A percentile compares a stretch with the other conserved stretches of the same genome.
These are phyloP conservation scores for Xenopus borealis DNA, from an alignment of 2,113 vertebrate species.

Conservation along the genomic window DNA sequence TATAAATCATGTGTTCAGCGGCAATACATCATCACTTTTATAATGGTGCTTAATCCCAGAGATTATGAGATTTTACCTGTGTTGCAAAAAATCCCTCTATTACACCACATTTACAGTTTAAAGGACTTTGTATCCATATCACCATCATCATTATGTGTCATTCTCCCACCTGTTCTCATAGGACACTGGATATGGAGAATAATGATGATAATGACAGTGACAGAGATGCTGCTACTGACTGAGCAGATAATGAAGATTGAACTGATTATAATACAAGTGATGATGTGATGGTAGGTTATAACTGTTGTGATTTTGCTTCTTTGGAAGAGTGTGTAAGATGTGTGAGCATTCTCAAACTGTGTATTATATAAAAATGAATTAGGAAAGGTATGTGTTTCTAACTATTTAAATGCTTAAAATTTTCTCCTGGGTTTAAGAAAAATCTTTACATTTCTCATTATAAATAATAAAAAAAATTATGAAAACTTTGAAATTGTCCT, in stretches of 20 bases:
- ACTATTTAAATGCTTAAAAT: no score
- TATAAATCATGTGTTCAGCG: background rate
- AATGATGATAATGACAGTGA: conserved; percentile 23
- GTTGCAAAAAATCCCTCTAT: background rate
- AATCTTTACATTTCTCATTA: no score
- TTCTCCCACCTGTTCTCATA: background rate
- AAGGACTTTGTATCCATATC: background rate
- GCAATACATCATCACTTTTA: background rate
- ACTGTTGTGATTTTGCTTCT: no score
- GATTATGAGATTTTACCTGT: background rate
- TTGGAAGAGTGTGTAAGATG: no score
- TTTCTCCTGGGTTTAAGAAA: no score
- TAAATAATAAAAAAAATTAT: no score
- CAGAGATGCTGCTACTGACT: conserved; percentile 17
- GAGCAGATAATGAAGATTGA: conserved; percentile 30
- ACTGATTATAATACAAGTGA: conserved; percentile 12
- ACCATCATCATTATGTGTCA: conserved; percentile 14
- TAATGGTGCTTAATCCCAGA: conserved; percentile 1
- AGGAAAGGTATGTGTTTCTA: no score
- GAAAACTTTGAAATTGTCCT: no score
- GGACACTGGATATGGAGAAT: conserved; percentile 7
- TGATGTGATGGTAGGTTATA: background rate
- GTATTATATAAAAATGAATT: no score
- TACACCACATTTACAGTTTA: background rate
- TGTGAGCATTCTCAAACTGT: no score